phyloP scores from a whole-genome alignment of 2,797 vertebrate genomes.

The Eulemur coronatus region DNA sequence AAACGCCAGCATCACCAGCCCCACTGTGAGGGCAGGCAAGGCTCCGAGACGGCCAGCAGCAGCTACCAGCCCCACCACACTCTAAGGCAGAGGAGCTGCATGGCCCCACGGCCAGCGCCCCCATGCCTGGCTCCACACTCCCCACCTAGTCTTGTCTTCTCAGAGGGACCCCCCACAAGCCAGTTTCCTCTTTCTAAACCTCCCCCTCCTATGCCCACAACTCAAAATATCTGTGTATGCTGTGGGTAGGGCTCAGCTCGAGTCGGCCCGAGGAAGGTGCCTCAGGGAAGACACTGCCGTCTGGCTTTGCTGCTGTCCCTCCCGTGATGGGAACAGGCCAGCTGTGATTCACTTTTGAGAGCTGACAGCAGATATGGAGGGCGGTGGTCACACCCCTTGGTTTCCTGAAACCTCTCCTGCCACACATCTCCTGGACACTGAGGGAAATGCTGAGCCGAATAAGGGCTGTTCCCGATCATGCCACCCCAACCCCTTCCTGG shows the following conservation, averaged over 20 bases:
- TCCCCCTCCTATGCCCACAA: not conserved
- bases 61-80: not conserved
- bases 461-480: not conserved
- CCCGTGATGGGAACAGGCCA: slow-evolving; percentile 33
- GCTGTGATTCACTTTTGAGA: slow-evolving; percentile 22
- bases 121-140: not conserved
- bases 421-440: not conserved
- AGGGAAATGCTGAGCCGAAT: not conserved
- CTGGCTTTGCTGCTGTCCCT: slow-evolving; percentile 10
- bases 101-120: not conserved
- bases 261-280: not conserved
- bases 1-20: not conserved
- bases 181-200: not conserved
- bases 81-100: not conserved
- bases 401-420: not conserved
- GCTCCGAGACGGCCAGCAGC: not conserved
- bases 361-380: not conserved
- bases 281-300: not conserved
- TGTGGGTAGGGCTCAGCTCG: not conserved
- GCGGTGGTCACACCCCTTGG: not conserved
- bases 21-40: not conserved
- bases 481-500: not conserved
- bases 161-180: not conserved
- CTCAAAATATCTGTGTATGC: not conserved
- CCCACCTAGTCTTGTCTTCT: not conserved